Evolutionary conservation across 2,113 vertebrate genomes (phyloP), one percentile per base, ranked within the genome.

Genomic region (Leucosticte australis): DNA sequence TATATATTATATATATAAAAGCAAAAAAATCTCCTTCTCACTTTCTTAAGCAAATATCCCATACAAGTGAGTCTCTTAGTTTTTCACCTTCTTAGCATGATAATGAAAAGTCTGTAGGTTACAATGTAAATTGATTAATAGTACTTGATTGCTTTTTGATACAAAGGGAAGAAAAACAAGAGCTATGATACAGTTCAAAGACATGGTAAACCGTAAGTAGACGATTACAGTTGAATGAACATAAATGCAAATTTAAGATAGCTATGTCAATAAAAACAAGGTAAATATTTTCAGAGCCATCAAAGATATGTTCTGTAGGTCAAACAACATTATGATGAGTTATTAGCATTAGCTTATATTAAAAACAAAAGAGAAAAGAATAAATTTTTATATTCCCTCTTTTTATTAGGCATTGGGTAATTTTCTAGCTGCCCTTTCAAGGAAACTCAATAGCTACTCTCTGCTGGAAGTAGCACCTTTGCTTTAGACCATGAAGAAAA

Each of bases 31-130:
- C 23, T 55, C 55, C 33, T 88, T 67, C 83, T 91, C 57, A 65
- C 69, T 96, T 89, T 87, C 37, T 92, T 90, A 92, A 77, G 53
- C 41, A 95, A 90, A 93, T 65, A 87, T 74, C 41, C 37, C 39
- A 62, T 81, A 85, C 20, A 92, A 76, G 31, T 74, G 78, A 97
- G 94, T 83, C 18, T 83, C 71, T 93, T 81, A 44, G 87, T 96
- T 97, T 96, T 94, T 97, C 85, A 97, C 70, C 42, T 97, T 92
- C 87, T 63, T 64, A 85, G n/a, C 56, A 50, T 94, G 78, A 33
- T 96, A 97, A 97, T 92, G 60, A 97, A 96, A 97, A 80, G 33
- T 70, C 56, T 91, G 71, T 59, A 93, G 60, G 75, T 94, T 93
- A 94, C n/a, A 83, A 92, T 79, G 74, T 60, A 97, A 96, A 97